Evolutionary conservation across 2,113 vertebrate genomes (phyloP).

Genomic region (Hiodon alosoides): DNA sequence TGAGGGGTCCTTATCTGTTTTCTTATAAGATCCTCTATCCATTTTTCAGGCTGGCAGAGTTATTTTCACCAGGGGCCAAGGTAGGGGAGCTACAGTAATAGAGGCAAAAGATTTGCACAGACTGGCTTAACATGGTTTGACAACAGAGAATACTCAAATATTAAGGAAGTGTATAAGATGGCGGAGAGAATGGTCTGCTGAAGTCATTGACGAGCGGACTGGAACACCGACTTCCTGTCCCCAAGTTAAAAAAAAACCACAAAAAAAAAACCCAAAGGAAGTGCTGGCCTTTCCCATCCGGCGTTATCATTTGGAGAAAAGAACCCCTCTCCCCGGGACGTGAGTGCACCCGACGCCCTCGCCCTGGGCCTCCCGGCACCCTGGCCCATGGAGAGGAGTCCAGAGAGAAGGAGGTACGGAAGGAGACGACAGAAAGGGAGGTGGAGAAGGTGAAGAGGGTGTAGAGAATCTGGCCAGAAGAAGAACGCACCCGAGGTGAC

Average conservation of each 20-base stretch:
- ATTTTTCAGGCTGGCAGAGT: constrained; percentile 35
- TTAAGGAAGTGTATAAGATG: constrained; percentile 32
- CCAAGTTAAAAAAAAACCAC: background rate
- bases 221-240: background rate
- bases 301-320: background rate
- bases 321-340: background rate
- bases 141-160: constrained; percentile 48
- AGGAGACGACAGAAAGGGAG: background rate
- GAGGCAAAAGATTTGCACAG: constrained; percentile 29
- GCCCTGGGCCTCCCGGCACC: background rate
- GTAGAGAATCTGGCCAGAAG: background rate
- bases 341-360: background rate
- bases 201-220: constrained; percentile 1
- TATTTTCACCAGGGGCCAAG: constrained; percentile 55
- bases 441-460: background rate
- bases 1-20: background rate
- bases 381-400: background rate
- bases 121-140: constrained; percentile 39
- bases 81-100: constrained; percentile 2
- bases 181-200: background rate
- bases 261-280: too few species aligned
- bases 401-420: background rate
- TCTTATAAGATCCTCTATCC: background rate
- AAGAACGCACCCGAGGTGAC: background rate
- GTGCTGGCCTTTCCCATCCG: background rate